Evolutionary conservation across 2,888 invertebrate species (phyloP), one percentile per base, ranked within the genome.

Genomic region (Macropis europaea): DNA sequence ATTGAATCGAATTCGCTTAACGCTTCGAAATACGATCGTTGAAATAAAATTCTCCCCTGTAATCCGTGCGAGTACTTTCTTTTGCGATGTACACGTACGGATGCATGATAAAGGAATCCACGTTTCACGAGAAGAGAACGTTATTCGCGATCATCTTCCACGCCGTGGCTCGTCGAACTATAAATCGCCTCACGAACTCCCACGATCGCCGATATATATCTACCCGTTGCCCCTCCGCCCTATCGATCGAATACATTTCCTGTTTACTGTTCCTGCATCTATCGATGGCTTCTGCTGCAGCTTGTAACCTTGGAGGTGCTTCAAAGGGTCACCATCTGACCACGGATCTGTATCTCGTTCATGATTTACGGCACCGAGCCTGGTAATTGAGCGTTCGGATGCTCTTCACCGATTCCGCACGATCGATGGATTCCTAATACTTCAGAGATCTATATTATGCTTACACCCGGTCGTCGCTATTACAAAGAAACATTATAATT

Each of bases 161-260:
- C 68, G 56, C 73, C 57, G 69, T 54, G 77, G 66, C 79, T 81
- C 79, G 50, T 76, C 71, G 67, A 79, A 79, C 83, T 80, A 85
- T 86, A 85, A 86, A 86, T 84, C 83, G 77, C 76, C 67, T 45
- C 40, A 56, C 70, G 67, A 73, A 82, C 83, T 85, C 84, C 84
- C 84, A 85, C 84, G 83, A 83, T 83, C 70, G 57, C 36, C 70
- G 82, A 79, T 79, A 76, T 66, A 64, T 73, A 75, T 73, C 70
- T 71, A 61, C 28, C 36, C 56, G 45, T 50, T 56, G 42, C 70
- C 52, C 56, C 48, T 28, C 60, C 61, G 36, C 22, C 56, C 61
- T 74, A 72, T 76, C 82, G 84, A 79, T 79, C 72, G 80, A 77
- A 75, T 79, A 75, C 75, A 80, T 82, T 85, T 85, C 80, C 85